Evolutionary conservation across 2,888 invertebrate species (phyloP), one percentile per base, ranked within the genome.

Genomic region (Pristionchus arcanus): DNA sequence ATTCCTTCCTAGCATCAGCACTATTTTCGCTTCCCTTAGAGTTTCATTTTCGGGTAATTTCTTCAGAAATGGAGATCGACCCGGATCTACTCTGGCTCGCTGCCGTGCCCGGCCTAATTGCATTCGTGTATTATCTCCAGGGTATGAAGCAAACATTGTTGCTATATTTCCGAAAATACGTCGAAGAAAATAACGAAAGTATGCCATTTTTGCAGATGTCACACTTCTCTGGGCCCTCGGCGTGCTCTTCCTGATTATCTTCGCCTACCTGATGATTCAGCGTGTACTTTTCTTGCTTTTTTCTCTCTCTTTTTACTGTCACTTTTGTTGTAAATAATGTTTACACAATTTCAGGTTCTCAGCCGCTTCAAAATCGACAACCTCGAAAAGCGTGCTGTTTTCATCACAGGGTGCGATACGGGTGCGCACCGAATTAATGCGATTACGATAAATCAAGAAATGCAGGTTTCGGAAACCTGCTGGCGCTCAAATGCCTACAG

Each of bases 391-490:
- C 66, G 87, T 3, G 66, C 87, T 2, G 87, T 87, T 7, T 87
- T 87, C 68, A 68, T 87, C n/a, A 68, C 87, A 13, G 87, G 87
- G 7, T 87, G 87, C 31, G 87, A 87, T 68, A 66, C 66, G 4
- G 87, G 87, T 86, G 25, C 5, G 86, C 28, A 28, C 9, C 66
- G 19, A n/a, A 68, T n/a, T 28, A 9, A 2, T 28, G 0, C 25
- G 21, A 3, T 19, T 59, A 15, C 5, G 15, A 4, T 16, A 25
- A 68, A 0, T 68, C 25, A 9, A 28, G 2, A 5, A 68, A 15
- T 71, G 0, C 31, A 92, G 94, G 94, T 34, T 94, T 94, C 90
- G 94, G 94, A 19, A 91, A 92, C 55, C 91, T 88, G 59, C 86
- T 94, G 25, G 93, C 93, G 0, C 49, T 93, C 34, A 91, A 92